phyloP scores from a whole-genome alignment of 2,113 vertebrate species.

The Oenanthe melanoleuca region DNA sequence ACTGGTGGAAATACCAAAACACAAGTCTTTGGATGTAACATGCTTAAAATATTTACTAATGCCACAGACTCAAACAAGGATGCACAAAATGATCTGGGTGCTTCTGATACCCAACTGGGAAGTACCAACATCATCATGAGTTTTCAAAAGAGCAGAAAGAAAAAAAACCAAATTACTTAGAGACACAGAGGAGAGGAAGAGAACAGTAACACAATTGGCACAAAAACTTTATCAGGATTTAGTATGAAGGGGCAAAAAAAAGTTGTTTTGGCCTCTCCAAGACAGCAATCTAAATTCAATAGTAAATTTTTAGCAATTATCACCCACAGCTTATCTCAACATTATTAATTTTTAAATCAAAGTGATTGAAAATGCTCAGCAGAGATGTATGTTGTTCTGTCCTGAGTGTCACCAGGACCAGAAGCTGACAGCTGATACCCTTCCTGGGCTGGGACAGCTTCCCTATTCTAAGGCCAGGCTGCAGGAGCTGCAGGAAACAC shows the following conservation, averaged over 20 bases:
- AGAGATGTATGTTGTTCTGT: background rate
- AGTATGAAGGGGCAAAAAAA: background rate
- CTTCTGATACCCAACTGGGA: background rate
- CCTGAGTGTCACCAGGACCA: background rate
- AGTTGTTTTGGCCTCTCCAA: background rate
- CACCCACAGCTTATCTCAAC: background rate
- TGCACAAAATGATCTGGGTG: background rate
- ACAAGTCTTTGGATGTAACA: background rate
- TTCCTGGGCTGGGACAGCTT: background rate
- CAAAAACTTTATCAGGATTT: background rate
- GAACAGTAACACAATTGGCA: background rate
- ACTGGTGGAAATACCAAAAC: background rate
- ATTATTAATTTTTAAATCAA: background rate
- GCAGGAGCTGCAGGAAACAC: background rate
- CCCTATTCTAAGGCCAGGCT: background rate
- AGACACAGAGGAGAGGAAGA: background rate
- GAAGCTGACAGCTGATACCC: fast-evolving
- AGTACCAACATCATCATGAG: background rate
- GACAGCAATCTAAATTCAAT: background rate
- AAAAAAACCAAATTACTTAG: background rate
- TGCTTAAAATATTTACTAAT: background rate
- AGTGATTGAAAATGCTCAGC: background rate
- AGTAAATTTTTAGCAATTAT: background rate
- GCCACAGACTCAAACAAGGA: background rate
- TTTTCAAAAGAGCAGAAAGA: background rate